These are phyloP conservation scores for Parambassis ranga DNA, from an alignment of 2,797 vertebrate species.

Conservation along the genomic window DNA sequence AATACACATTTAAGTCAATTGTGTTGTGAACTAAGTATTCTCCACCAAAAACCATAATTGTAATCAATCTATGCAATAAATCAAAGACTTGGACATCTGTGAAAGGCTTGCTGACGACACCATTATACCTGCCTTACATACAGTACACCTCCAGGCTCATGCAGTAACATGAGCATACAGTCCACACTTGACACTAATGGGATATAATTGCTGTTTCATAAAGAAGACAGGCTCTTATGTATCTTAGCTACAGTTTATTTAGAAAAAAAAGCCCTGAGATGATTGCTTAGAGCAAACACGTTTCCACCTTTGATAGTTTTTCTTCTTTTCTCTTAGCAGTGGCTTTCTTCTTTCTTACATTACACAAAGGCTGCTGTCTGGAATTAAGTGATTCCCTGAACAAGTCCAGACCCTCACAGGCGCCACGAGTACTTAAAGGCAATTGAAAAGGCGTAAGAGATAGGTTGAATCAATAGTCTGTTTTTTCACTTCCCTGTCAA, in stretches of 20 bases:
- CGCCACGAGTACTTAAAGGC: slow-evolving; percentile 61
- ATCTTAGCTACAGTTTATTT: slow-evolving; percentile 25
- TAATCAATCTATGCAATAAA: not conserved
- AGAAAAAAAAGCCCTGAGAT: slow-evolving; percentile 26
- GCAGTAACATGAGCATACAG: not conserved
- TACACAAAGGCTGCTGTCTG: slow-evolving; percentile 59
- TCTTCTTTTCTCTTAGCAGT: slow-evolving; percentile 30
- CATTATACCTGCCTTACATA: not conserved
- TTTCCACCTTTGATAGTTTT: slow-evolving; percentile 51
- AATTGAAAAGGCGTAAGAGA: slow-evolving; percentile 68
- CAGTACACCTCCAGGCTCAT: slow-evolving; percentile 5
- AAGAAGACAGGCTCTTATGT: slow-evolving; percentile 29
- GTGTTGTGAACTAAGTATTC: no score
- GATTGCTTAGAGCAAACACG: slow-evolving; percentile 38
- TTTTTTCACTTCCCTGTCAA: slow-evolving; percentile 56
- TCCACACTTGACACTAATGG: slow-evolving; percentile 35
- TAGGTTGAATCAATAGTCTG: slow-evolving; percentile 69
- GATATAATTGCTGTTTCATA: slow-evolving; percentile 42
- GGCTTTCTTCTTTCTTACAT: slow-evolving; percentile 44
- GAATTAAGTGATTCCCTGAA: slow-evolving; percentile 60
- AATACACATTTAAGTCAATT: no score
- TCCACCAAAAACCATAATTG: no score
- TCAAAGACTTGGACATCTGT: not conserved
- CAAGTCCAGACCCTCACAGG: slow-evolving; percentile 60
- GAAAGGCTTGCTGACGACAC: not conserved